phyloP scores from a whole-genome alignment of 2,797 vertebrate genomes.

The Hydrocynus forskahlii region DNA sequence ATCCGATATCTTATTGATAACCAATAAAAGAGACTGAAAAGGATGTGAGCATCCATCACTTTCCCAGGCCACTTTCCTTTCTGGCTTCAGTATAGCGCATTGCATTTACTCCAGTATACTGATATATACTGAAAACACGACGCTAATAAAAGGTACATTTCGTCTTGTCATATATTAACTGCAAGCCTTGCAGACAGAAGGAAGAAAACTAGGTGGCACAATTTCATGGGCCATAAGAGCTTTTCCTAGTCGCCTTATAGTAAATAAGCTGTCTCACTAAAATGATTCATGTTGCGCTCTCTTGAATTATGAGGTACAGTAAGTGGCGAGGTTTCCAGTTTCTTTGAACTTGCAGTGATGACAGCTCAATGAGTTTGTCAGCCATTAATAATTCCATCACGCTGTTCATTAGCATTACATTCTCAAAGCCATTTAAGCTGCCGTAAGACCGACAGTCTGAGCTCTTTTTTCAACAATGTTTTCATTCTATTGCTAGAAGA shows the following conservation, averaged over 20 bases:
- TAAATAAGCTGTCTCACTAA: constrained; percentile 25
- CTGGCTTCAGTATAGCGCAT: not conserved
- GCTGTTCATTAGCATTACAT: not conserved
- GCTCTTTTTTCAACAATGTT: not conserved
- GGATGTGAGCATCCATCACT: not conserved
- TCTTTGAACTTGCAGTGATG: not conserved
- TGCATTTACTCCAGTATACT: constrained; percentile 3
- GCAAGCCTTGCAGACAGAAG: not conserved
- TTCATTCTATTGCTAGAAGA: not conserved
- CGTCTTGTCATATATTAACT: constrained; percentile 16
- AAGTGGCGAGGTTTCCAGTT: constrained; percentile 4
- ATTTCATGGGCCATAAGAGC: not conserved
- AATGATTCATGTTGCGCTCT: constrained; percentile 6
- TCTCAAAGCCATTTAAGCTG: not conserved
- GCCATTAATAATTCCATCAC: not conserved
- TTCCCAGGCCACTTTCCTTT: not conserved
- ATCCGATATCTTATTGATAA: not conserved
- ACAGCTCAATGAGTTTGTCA: not conserved
- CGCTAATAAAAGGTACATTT: constrained; percentile 27
- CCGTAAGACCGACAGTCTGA: not conserved
- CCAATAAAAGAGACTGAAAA: not conserved
- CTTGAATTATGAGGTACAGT: not conserved
- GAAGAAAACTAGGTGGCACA: constrained; percentile 13
- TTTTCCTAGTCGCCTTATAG: not conserved
- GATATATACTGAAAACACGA: not conserved